Evolutionary conservation across 2,113 vertebrate genomes (phyloP).

Genomic region (rat (Rattus norvegicus)): GRCr8 NC_086027.1:69289501-69290000

Average conservation of each 20-base stretch:
- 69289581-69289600: background rate
- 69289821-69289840: background rate
- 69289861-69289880: background rate
- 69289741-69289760: background rate
- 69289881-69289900: no score
- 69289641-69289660: background rate
- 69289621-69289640: slow-evolving; percentile 9
- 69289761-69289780: background rate
- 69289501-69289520: no score
- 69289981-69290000: background rate
- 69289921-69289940: no score
- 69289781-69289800: background rate
- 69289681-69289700: background rate
- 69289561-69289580: no score
- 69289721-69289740: background rate
- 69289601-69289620: slow-evolving; percentile 54
- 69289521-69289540: no score
- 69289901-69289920: no score
- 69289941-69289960: no score
- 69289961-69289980: no score
- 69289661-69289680: background rate
- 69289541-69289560: no score
- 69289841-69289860: background rate
- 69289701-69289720: background rate
- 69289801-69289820: background rate